Base-by-base conservation (phyloP, 2,113 vertebrate genomes). In the Scomber scombrus region DNA sequence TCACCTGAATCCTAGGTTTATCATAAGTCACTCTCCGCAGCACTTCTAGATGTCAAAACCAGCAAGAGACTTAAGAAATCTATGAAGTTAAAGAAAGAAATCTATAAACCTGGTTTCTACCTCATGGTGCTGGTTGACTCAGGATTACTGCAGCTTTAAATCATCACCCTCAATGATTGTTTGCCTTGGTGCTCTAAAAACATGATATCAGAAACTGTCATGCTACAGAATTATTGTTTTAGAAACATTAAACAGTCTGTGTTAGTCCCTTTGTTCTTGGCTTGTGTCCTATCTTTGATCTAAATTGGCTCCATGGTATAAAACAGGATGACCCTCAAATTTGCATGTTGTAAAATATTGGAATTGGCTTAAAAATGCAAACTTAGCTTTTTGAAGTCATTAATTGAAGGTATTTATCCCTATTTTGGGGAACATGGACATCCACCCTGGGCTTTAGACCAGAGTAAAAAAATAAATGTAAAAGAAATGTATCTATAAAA, bases 201-300 rank as follows among this genome's bases (percentile, higher is more conserved):
- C 14, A 34, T 31, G n/a, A 34, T 26, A 7, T 5, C 29, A 34
- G 40, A 29, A 65, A 52, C 51, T 45, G 1, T n/a, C 6, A 66
- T 7, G n/a, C 5, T 19, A 14, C 15, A 26, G 11, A 19, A 18
- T 57, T 29, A n/a, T n/a, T 55, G n/a, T 31, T 18, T 11, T 61
- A 11, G 19, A 45, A 58, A 21, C 31, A 3, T 8, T 50, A 31
- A 58, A 21, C 31, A 3, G 9, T 50, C 60, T 69, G 2, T 46
- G 31, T 61, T 21, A 11, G 18, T 60, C 63, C 45, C 9, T 21
- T 18, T 70, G 34, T 56, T 56, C 26, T 34, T 52, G 5, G 19
- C 43, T 45, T 73, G 63, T 73, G 43, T n/a, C 43, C 19, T 31
- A 10, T 45, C 62, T 66, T 69, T 71, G 43, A 58, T 52, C 57